Conservation (phyloP, 2,797 vertebrate genomes). For the Varecia variegata region DNA sequence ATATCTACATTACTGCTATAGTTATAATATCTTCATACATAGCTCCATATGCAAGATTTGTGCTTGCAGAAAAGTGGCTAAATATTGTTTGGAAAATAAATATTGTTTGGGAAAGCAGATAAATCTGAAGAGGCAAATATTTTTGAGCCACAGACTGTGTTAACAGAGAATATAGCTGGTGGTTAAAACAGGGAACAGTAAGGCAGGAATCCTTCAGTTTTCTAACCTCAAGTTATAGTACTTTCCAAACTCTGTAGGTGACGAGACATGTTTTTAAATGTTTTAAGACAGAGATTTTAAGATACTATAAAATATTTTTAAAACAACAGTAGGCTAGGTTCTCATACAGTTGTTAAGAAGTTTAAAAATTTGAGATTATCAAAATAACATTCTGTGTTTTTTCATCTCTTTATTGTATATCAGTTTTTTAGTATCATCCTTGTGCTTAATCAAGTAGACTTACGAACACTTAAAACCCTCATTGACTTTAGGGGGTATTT, state of each 20-base stretch:
- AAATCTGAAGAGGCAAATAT: neutral
- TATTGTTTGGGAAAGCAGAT: neutral
- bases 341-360: neutral
- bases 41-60: neutral
- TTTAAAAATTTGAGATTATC: conserved; percentile 11
- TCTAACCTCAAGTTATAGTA: neutral
- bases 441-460: neutral
- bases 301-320: neutral
- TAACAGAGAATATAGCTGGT: neutral
- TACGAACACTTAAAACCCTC: conserved; percentile 6
- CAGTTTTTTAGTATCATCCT: neutral
- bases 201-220: neutral
- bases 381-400: neutral
- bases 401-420: neutral
- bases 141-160: neutral
- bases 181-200: neutral
- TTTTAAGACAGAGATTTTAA: conserved; percentile 38
- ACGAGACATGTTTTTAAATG: conserved; percentile 35
- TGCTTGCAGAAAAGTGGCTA: neutral
- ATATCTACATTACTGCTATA: neutral
- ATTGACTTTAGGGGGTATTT: conserved; percentile 5
- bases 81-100: neutral
- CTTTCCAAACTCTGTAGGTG: neutral
- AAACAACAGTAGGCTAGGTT: neutral
- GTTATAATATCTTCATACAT: neutral